Evolutionary conservation across 2,113 vertebrate species (phyloP), one percentile per base, ranked within the genome.

Genomic region (Hypomesus transpacificus): DNA sequence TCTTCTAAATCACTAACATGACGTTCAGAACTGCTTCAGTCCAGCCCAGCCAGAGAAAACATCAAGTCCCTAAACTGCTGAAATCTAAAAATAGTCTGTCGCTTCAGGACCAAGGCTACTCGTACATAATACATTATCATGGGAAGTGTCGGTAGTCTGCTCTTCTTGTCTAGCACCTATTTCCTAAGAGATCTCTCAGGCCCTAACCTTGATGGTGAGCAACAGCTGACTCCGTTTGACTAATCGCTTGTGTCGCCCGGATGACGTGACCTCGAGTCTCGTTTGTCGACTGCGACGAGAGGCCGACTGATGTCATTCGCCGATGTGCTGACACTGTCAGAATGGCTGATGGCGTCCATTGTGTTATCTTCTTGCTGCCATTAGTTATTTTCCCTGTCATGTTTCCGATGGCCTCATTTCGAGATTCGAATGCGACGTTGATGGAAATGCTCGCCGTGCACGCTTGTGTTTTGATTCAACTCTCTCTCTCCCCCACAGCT

Each of bases 401-500:
- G 31, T 34, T 34, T 6, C 7, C 0, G 31, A 8, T 34, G 31
- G 6, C 31, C 31, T 0, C 7, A 7, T 34, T 34, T 6, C n/a
- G 7, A 34, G 31, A 34, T 34, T 5, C 31, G 7, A 6, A 34
- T 34, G 31, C 7, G 31, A 34, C 31, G 4, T 34, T 34, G 31
- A 34, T 34, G 31, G 7, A 34, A 34, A 34, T 34, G 7, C 4
- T 34, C 7, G 31, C 2, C 31, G 6, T 34, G 31, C 31, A 34
- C 6, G 5, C 31, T 7, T 46, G 39, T 46, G 9, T 46, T 13
- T 46, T 46, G 1, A 46, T 34, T 7, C 31, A 46, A 2, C 13
- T 7, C 9, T 46, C 39, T 46, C 39, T 46, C 31, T 7, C 31
- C 31, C 70, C 86, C 74, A n/a, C 89, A 98, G 97, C 94, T 84